phyloP scores from a whole-genome alignment of 2,797 vertebrate species.

The Distichodus sexfasciatus region DNA sequence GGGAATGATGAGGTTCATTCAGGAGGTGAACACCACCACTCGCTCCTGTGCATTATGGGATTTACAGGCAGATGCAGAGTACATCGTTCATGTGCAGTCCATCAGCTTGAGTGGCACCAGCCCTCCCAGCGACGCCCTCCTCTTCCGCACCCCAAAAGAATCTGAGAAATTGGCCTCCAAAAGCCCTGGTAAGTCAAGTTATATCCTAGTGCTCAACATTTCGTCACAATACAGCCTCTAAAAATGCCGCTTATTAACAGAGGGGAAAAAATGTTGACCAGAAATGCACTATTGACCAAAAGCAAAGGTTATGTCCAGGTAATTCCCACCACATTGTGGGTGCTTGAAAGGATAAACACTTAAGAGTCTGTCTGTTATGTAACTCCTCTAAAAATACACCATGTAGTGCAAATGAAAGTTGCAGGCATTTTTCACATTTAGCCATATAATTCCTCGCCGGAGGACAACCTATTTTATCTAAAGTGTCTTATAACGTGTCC shows the following conservation, averaged over 20 bases:
- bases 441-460: constrained; percentile 42
- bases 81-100: constrained; percentile 92
- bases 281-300: constrained; percentile 8
- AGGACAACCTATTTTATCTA: constrained; percentile 54
- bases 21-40: constrained; percentile 96
- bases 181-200: constrained; percentile 81
- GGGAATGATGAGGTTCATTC: constrained; percentile 93
- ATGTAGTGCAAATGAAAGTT: constrained; percentile 33
- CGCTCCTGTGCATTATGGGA: constrained; percentile 94
- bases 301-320: neutral
- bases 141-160: constrained; percentile 91
- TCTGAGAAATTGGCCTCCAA: constrained; percentile 92
- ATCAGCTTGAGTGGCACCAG: constrained; percentile 94
- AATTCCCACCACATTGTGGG: constrained; percentile 9
- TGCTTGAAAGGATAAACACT: constrained; percentile 17
- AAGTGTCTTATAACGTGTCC: constrained; percentile 52
- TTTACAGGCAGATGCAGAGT: constrained; percentile 93
- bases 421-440: constrained; percentile 22
- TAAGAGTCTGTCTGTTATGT: constrained; percentile 16
- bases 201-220: neutral
- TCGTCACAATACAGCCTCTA: neutral
- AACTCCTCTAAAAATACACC: constrained; percentile 33
- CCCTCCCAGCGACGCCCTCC: constrained; percentile 87
- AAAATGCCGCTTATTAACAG: too few species aligned
- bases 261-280: too few species aligned